Percentiles rank a stretch among this genome's conserved stretches.
Evolutionary conservation across 1,140 invertebrate genomes (phyloP).

Genomic region (Cydia pomonella): DNA sequence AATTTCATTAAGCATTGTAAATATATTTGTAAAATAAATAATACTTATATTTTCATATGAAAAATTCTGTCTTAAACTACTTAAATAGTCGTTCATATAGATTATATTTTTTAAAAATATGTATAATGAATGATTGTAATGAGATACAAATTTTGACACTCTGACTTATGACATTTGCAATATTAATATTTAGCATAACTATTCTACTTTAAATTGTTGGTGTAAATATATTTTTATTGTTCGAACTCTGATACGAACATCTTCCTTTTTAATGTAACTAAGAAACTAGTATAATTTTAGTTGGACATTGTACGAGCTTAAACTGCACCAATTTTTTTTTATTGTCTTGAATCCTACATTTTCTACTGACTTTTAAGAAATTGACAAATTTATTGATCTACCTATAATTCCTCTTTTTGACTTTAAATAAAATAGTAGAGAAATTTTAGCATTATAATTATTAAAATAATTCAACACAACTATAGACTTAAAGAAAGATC

Average conservation of each 20-base stretch:
- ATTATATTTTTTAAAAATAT: slow-evolving; percentile 74
- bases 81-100: slow-evolving; percentile 56
- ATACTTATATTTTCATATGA: slow-evolving; percentile 73
- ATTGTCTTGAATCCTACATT: slow-evolving; percentile 38
- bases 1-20: slow-evolving; percentile 58
- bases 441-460: background rate
- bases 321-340: slow-evolving; percentile 41
- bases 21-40: slow-evolving; percentile 62
- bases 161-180: slow-evolving; percentile 71
- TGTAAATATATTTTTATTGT: slow-evolving; percentile 54
- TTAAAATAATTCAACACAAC: background rate
- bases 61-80: slow-evolving; percentile 56
- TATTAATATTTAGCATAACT: slow-evolving; percentile 60
- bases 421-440: background rate
- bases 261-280: slow-evolving; percentile 46
- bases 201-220: slow-evolving; percentile 45
- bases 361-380: slow-evolving; percentile 32
- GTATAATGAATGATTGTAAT: slow-evolving; percentile 43
- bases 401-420: background rate
- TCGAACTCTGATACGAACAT: slow-evolving; percentile 42
- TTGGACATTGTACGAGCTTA: slow-evolving; percentile 46
- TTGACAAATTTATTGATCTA: background rate
- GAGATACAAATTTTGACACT: slow-evolving; percentile 57
- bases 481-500: too few relatives aligned
- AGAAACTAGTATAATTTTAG: slow-evolving; percentile 36